phyloP scores from a whole-genome alignment of 2,113 vertebrate genomes.

The Melanotaenia duboulayi region DNA sequence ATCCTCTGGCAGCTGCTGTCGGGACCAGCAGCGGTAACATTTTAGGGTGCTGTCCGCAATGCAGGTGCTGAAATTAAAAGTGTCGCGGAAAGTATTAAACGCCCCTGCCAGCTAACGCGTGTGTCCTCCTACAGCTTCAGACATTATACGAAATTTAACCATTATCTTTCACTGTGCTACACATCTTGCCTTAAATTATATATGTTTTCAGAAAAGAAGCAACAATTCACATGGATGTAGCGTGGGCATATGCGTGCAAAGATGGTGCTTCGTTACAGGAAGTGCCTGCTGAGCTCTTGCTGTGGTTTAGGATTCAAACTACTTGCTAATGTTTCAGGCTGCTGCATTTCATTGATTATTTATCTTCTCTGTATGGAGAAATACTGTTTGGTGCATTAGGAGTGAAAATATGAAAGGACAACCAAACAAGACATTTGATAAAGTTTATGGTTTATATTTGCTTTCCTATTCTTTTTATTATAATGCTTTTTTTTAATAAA shows the following conservation, averaged over 20 bases:
- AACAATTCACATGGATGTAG: background rate
- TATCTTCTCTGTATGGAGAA: conserved; percentile 66
- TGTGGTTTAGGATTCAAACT: conserved; percentile 39
- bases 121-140: background rate
- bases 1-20: background rate
- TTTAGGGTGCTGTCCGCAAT: conserved; percentile 82
- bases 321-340: conserved; percentile 66
- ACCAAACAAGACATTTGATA: background rate
- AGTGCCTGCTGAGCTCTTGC: conserved; percentile 22
- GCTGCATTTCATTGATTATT: conserved; percentile 84
- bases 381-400: conserved; percentile 52
- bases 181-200: background rate
- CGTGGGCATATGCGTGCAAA: background rate
- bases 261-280: conserved; percentile 12
- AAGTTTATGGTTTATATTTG: background rate
- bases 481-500: background rate
- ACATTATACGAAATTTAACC: background rate
- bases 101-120: conserved; percentile 4
- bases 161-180: background rate
- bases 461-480: background rate
- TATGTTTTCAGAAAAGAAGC: background rate
- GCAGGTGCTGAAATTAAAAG: conserved; percentile 81
- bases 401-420: conserved; percentile 7
- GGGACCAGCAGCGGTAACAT: conserved; percentile 16
- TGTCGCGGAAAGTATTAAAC: conserved; percentile 28